Evolutionary conservation across 2,113 vertebrate genomes (phyloP).

Genomic region (Xerus inauris): DNA sequence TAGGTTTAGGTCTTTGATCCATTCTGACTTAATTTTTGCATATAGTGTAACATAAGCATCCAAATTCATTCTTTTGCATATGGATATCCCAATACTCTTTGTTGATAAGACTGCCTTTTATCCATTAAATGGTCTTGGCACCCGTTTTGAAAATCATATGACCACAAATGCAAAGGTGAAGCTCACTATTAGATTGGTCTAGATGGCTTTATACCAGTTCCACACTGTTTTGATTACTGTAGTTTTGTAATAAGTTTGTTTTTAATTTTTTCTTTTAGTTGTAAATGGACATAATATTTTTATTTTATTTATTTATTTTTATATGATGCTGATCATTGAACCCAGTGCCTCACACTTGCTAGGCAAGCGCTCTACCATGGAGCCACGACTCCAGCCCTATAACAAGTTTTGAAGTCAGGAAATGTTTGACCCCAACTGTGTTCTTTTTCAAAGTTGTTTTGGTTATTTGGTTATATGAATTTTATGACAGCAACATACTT

Average conservation of each 20-base stretch:
- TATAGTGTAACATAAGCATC: neutral
- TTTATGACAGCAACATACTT: neutral
- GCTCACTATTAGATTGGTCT: neutral
- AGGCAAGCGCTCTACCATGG: too few species aligned
- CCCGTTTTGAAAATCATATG: neutral
- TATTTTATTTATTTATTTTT: too few species aligned
- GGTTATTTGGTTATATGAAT: neutral
- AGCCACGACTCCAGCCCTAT: neutral
- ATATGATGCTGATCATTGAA: too few species aligned
- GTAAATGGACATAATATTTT: too few species aligned
- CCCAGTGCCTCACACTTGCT: too few species aligned
- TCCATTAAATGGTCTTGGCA: neutral
- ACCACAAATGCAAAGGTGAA: neutral
- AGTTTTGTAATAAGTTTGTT: conserved; percentile 24
- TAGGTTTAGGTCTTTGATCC: neutral
- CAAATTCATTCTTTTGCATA: neutral
- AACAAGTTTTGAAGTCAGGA: conserved; percentile 20
- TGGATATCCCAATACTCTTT: neutral
- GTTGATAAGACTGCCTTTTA: neutral
- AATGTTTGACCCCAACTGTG: neutral
- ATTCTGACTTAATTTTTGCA: conserved; percentile 9
- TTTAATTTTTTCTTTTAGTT: too few species aligned
- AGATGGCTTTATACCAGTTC: neutral
- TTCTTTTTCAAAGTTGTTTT: neutral
- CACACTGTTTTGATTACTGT: neutral